A percentile compares a stretch with the other conserved stretches of the same genome.
phyloP scores from a whole-genome alignment of 2,888 invertebrate genomes.

The Drosophila cracens region DNA sequence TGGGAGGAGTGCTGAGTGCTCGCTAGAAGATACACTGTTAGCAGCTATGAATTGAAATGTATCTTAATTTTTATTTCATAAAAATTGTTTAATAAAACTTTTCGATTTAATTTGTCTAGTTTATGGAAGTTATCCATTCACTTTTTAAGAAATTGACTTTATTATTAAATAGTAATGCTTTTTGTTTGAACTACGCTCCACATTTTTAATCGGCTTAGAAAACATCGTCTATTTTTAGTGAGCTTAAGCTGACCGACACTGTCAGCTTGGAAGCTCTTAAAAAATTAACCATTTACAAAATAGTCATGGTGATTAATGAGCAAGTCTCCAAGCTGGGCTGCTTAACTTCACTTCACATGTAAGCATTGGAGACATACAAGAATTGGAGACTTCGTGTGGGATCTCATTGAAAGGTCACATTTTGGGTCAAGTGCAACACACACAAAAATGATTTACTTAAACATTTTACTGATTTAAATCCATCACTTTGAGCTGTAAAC shows the following conservation, averaged over 20 bases:
- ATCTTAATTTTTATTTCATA: background rate
- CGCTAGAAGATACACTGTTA: background rate
- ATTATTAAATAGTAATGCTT: background rate
- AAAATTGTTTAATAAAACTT: background rate
- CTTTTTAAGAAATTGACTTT: background rate
- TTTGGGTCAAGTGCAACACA: slow-evolving; percentile 61
- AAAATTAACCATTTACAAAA: slow-evolving; percentile 43
- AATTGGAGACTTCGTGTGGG: background rate
- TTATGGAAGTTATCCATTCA: background rate
- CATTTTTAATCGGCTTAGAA: slow-evolving; percentile 7
- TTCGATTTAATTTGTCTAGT: background rate
- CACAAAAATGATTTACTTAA: slow-evolving; percentile 1
- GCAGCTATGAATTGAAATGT: background rate
- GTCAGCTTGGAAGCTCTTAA: slow-evolving; percentile 38
- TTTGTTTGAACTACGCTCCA: background rate
- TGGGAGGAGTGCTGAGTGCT: background rate
- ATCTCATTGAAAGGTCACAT: background rate
- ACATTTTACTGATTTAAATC: background rate
- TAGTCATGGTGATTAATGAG: slow-evolving; percentile 76
- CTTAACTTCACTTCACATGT: background rate
- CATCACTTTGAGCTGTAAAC: slow-evolving; percentile 1
- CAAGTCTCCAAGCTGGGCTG: slow-evolving; percentile 1
- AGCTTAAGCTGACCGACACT: slow-evolving; percentile 41
- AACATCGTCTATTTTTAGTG: slow-evolving; percentile 39
- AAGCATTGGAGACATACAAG: background rate